Evolutionary conservation across 1,140 invertebrate species (phyloP).

Genomic region (Habropoda laboriosa): DNA sequence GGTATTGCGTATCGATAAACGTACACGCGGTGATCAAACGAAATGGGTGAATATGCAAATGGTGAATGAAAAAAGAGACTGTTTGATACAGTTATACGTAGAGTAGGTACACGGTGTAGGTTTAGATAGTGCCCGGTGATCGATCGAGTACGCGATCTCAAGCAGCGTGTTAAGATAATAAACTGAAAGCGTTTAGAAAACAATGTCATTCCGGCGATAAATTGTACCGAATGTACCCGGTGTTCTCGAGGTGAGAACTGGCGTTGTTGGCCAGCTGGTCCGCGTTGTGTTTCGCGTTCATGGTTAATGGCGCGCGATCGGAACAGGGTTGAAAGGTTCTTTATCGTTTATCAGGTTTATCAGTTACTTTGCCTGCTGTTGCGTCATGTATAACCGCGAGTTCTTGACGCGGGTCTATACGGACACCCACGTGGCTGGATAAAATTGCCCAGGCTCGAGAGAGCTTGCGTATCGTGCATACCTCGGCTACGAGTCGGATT

Average conservation of each 20-base stretch:
- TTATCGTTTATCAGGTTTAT: conserved; percentile 55
- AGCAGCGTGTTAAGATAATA: neutral
- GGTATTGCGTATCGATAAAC: no score
- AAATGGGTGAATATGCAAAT: neutral
- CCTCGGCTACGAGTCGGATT: conserved; percentile 39
- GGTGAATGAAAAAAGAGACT: neutral
- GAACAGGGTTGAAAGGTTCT: conserved; percentile 33
- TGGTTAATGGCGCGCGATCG: conserved; percentile 6
- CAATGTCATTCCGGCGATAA: neutral
- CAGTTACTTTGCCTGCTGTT: conserved; percentile 39
- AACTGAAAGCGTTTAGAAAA: neutral
- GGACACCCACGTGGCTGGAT: conserved; percentile 54
- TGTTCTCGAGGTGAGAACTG: no score
- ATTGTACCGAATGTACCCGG: neutral
- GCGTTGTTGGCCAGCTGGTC: no score
- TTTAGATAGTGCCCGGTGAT: neutral
- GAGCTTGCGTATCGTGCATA: conserved; percentile 29
- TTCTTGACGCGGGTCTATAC: conserved; percentile 1
- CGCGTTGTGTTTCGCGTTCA: no score
- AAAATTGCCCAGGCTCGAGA: conserved; percentile 30
- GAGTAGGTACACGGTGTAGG: neutral
- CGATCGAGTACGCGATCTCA: neutral
- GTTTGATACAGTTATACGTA: neutral
- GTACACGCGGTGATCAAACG: no score
- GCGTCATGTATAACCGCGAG: conserved; percentile 29